These are phyloP conservation scores for Antedon mediterranea DNA, from an alignment of 53 echinoderm and acorn worm genomes.

Conservation along the genomic window DNA sequence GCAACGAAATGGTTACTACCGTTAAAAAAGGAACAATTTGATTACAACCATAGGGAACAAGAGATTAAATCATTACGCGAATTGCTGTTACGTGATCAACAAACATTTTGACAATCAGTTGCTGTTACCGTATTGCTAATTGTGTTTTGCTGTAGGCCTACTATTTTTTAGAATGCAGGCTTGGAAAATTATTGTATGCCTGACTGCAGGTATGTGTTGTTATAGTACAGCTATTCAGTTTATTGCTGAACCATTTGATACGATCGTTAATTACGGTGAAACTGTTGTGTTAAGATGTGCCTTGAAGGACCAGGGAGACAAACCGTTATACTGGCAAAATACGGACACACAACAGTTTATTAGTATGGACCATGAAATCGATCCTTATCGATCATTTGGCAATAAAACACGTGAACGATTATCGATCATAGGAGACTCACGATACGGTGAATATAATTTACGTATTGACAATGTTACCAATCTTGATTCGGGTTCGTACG, in stretches of 20 bases:
- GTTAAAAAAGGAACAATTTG: background rate
- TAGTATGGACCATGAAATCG: background rate
- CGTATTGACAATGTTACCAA: background rate
- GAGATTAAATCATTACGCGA: background rate
- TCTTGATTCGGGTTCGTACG: background rate
- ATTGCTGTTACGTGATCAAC: background rate
- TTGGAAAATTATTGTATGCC: background rate
- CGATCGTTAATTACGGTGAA: background rate
- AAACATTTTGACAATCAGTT: background rate
- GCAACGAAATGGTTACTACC: background rate
- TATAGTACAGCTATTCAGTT: background rate
- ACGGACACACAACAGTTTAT: background rate
- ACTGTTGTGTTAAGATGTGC: background rate
- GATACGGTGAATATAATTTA: background rate
- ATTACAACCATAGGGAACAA: background rate
- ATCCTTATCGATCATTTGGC: background rate
- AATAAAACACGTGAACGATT: background rate
- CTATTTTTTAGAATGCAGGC: background rate
- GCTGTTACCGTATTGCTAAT: background rate
- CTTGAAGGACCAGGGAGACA: background rate
- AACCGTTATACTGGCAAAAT: background rate
- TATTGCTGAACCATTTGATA: background rate
- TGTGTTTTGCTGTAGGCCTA: background rate
- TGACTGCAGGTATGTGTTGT: background rate
- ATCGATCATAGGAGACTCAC: background rate